Evolutionary conservation across 2,113 vertebrate genomes (phyloP), one percentile per base, ranked within the genome.

Genomic region (Platanista minor): DNA sequence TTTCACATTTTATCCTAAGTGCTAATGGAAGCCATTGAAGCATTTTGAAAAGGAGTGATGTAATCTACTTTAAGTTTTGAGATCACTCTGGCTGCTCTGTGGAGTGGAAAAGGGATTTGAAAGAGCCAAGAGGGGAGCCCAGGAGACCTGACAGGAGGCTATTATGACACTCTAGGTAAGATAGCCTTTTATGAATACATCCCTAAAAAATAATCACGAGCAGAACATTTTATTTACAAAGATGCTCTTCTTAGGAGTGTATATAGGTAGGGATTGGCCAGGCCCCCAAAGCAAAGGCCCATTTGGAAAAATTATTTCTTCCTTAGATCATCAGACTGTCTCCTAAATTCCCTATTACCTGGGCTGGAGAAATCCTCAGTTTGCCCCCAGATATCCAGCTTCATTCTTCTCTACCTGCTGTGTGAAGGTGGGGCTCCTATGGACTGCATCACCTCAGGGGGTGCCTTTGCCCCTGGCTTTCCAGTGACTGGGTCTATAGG

Each of bases 61-160:
- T 33, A 87, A 88, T 88, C 36, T 90, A 94, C 57, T 89, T 93
- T 89, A 91, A 94, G 43, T 71, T 91, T 92, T 78, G 62, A 94
- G 13, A 90, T 61, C 67, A 90, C 41, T 77, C 66, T 61, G 14
- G 9, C 39, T 74, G n/a, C 9, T 41, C 27, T 72, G n/a, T 90
- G 29, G 33, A 82, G 31, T 90, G 41, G 54, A 83, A 33, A 96
- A 41, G 43, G n/a, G 52, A 92, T 87, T 82, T 86, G 25, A 27
- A 92, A 83, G 29, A 13, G 43, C 39, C 62, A 61, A 61, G 41
- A 64, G 7, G 12, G 17, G 31, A 81, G 3, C 27, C 54, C 23
- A 5, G 17, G 61, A 86, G 31, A 67, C 54, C 25, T 5, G 8
- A 77, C 8, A 83, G 31, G 39, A 72, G 49, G 46, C 64, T 89